A percentile compares a stretch with the other conserved stretches of the same genome.
Conservation (phyloP, 2,113 vertebrate genomes). For the Micronycteris hirsuta region DNA sequence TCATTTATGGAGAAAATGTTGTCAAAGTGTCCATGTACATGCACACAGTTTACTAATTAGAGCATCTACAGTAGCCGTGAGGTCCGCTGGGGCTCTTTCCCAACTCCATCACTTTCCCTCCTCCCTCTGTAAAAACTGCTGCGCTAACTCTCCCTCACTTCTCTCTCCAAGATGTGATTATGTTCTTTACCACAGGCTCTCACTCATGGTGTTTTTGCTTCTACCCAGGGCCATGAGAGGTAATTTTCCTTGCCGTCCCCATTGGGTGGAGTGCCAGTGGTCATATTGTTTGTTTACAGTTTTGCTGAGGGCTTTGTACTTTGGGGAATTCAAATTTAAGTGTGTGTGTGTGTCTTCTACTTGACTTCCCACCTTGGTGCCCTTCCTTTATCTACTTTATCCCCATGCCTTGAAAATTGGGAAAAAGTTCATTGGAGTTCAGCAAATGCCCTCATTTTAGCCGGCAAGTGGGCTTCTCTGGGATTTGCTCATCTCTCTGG, state of each 20-base stretch:
- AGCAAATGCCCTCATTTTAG: background rate
- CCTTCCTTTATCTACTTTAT: background rate
- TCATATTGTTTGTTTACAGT: background rate
- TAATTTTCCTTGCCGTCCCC: background rate
- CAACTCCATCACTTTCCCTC: background rate
- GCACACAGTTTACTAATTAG: background rate
- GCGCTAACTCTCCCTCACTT: background rate
- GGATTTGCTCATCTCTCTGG: background rate
- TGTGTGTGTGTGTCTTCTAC: background rate
- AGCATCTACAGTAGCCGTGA: background rate
- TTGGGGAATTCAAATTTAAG: conserved; percentile 8
- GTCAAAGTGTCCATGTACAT: background rate
- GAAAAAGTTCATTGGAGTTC: background rate
- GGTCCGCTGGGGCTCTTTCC: background rate
- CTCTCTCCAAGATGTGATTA: background rate
- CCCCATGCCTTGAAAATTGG: background rate
- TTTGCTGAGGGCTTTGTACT: background rate
- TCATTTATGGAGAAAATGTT: background rate
- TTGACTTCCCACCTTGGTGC: background rate
- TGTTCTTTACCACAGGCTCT: background rate
- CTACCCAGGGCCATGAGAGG: background rate
- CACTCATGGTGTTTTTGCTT: background rate
- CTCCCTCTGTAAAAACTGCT: background rate
- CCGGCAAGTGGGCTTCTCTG: background rate
- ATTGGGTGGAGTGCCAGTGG: background rate